phyloP scores from a whole-genome alignment of 2,113 vertebrate species.

The Lepus europaeus region DNA sequence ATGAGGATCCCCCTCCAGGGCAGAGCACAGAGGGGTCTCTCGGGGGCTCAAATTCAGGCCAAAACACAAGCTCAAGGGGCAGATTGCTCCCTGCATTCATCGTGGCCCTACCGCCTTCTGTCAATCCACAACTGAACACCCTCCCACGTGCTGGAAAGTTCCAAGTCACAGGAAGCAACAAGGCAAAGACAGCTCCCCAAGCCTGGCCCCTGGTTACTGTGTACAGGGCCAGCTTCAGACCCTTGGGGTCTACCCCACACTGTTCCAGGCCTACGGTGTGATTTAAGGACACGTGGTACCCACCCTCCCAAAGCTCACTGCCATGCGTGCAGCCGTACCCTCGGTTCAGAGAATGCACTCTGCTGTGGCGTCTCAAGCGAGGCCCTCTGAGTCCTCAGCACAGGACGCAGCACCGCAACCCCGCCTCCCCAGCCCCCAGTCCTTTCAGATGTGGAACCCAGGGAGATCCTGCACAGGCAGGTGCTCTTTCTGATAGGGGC shows the following conservation, averaged over 20 bases:
- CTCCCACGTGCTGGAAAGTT: neutral
- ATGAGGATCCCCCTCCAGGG: too few relatives aligned
- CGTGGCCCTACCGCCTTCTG: neutral
- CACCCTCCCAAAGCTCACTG: neutral
- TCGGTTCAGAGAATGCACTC: neutral
- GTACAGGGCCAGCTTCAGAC: neutral
- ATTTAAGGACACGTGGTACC: neutral
- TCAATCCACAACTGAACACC: neutral
- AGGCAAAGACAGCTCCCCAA: neutral
- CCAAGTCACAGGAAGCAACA: neutral
- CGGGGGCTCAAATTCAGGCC: neutral
- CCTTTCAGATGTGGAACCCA: neutral
- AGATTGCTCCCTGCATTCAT: neutral
- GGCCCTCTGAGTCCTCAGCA: neutral
- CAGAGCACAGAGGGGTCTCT: neutral
- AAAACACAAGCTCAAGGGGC: neutral
- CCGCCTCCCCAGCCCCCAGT: neutral
- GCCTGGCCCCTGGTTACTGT: neutral
- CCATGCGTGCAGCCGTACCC: neutral
- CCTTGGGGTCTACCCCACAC: neutral
- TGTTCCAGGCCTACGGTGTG: neutral
- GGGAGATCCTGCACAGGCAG: neutral
- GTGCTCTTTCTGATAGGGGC: neutral
- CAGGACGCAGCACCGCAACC: fast-evolving
- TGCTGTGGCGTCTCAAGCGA: too few relatives aligned